Evolutionary conservation across 2,797 vertebrate genomes (phyloP).

Genomic region (Xerus rutilus): DNA sequence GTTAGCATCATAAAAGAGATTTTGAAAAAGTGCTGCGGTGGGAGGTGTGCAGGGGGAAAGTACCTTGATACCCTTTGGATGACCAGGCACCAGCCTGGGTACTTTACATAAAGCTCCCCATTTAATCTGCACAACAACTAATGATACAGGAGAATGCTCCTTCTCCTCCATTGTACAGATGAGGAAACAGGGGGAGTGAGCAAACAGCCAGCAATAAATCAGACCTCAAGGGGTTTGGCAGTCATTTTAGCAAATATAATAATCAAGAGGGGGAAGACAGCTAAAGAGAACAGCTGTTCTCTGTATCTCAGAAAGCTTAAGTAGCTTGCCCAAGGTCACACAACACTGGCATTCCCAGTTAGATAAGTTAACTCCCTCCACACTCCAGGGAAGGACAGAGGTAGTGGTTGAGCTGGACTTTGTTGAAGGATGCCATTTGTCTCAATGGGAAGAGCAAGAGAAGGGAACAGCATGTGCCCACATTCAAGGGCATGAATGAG

Average conservation of each 20-base stretch:
- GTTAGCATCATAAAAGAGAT: slow-evolving; percentile 3
- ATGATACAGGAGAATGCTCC: background rate
- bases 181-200: background rate
- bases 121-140: background rate
- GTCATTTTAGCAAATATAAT: background rate
- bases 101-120: background rate
- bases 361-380: background rate
- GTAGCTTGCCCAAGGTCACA: background rate
- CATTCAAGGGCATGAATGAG: slow-evolving; percentile 17
- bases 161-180: background rate
- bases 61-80: background rate
- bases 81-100: background rate
- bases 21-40: background rate
- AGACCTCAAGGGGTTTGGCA: background rate
- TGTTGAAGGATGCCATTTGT: slow-evolving; percentile 34
- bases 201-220: background rate
- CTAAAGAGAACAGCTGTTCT: background rate
- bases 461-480: background rate
- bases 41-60: background rate
- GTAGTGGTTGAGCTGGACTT: background rate
- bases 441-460: background rate
- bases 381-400: background rate
- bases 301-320: slow-evolving; percentile 6
- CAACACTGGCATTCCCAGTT: background rate
- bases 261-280: background rate